Evolutionary conservation across 92 coral and sea anemone genomes (phyloP), one percentile per base, ranked within the genome.

Genomic region (Umimayanthus kanabou): DNA sequence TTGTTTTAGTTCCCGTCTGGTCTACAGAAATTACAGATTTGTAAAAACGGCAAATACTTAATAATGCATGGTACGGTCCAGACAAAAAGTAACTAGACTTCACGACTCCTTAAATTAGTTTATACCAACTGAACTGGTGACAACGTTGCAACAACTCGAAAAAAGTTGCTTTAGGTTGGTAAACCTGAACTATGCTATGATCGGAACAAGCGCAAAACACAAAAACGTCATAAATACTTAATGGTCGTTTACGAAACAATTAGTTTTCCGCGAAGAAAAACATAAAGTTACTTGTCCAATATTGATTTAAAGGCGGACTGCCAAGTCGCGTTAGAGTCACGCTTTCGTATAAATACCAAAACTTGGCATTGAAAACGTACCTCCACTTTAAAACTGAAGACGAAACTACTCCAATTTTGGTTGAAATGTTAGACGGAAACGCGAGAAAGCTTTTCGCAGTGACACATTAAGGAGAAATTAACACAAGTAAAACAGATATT

Each of bases 231-330:
- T 83, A 83, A 42, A 71, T 53, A 71, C 87, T 70, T 69, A 83
- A 83, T 71, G 55, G 78, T 40, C 87, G 73, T 70, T 83, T 83
- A 72, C 77, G 87, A 83, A 71, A 70, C 87, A 83, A 83, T 83
- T 83, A 83, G 43, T 83, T 82, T 83, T 30, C 78, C 43, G 42
- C 87, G 87, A 83, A 43, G 78, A 65, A 70, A 83, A 83, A 69
- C 65, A 67, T 69, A 82, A 70, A 47, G 87, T 83, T 70, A 70
- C 87, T 22, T 83, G 77, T 50, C 39, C 87, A 83, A 83, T 83
- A 83, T 83, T 83, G 53, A 83, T 69, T 69, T 83, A 43, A 25
- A 81, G 15, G 37, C 37, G 37, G 39, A 77, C 20, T 47, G 47
- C 13, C 72, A 29, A 29, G 78, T 0, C 20, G 49, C 20, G 49